phyloP scores from a whole-genome alignment of 2,113 vertebrate species.

The Oenanthe melanoleuca region DNA sequence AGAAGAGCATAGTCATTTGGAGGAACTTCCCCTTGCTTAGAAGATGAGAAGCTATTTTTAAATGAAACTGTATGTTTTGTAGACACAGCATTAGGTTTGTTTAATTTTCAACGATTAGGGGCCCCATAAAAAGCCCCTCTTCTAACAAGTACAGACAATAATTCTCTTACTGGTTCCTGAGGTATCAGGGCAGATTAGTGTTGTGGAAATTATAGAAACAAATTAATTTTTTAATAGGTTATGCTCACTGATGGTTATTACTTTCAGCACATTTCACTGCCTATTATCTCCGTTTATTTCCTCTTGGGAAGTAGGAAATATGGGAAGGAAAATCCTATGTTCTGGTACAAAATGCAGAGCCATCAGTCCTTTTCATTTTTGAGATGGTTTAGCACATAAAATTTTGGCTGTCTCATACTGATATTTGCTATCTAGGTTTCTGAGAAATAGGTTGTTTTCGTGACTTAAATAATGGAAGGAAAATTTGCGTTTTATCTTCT shows the following conservation, averaged over 20 bases:
- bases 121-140: neutral
- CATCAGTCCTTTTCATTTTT: neutral
- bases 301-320: neutral
- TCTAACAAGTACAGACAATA: neutral
- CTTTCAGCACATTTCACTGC: neutral
- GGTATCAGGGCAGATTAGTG: neutral
- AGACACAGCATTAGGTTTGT: neutral
- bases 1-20: neutral
- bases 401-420: neutral
- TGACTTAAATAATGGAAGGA: neutral
- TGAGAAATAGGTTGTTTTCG: neutral
- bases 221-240: conserved; percentile 9
- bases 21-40: neutral
- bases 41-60: neutral
- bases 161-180: neutral
- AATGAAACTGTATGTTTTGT: neutral
- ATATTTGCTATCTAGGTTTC: neutral
- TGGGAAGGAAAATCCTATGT: neutral
- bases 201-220: conserved; percentile 17
- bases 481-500: neutral
- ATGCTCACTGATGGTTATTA: neutral
- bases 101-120: neutral
- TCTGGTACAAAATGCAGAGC: neutral
- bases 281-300: neutral
- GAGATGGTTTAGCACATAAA: neutral